Conservation (phyloP, 2,113 vertebrate species). For the Shinisaurus crocodilurus region DNA sequence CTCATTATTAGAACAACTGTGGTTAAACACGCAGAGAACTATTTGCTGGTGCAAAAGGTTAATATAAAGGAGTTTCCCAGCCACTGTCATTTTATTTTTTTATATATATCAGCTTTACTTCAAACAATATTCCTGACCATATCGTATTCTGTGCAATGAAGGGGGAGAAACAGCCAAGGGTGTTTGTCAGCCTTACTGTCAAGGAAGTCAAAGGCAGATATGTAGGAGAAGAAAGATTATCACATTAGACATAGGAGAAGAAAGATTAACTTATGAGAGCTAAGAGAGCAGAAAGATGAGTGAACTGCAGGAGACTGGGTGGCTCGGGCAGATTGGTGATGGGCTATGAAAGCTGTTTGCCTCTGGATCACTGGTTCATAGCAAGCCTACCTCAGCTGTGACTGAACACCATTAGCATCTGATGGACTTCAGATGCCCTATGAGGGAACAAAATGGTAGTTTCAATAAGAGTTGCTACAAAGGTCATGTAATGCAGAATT, state of each 20-base stretch:
- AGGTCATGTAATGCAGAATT: not conserved
- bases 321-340: slow-evolving; percentile 64
- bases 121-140: slow-evolving; percentile 52
- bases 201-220: slow-evolving; percentile 63
- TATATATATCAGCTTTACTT: slow-evolving; percentile 47
- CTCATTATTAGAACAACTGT: not conserved
- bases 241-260: slow-evolving; percentile 63
- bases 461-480: slow-evolving; percentile 32
- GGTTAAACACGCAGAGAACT: not conserved
- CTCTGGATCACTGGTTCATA: slow-evolving; percentile 66
- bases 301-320: slow-evolving; percentile 45
- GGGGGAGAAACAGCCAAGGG: slow-evolving; percentile 37
- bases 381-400: slow-evolving; percentile 65
- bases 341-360: slow-evolving; percentile 53
- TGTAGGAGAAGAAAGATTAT: slow-evolving; percentile 71
- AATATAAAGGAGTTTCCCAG: slow-evolving; percentile 13
- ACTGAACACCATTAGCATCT: slow-evolving; percentile 65
- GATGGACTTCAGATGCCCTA: slow-evolving; percentile 68
- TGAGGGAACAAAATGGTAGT: slow-evolving; percentile 63
- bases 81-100: not conserved
- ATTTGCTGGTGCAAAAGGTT: not conserved
- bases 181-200: slow-evolving; percentile 66
- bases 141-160: slow-evolving; percentile 44
- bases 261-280: slow-evolving; percentile 68
- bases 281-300: slow-evolving; percentile 67